A percentile compares a stretch with the other conserved stretches of the same genome.
phyloP scores from a whole-genome alignment of 1,140 invertebrate species.

The Luehdorfia chinensis region DNA sequence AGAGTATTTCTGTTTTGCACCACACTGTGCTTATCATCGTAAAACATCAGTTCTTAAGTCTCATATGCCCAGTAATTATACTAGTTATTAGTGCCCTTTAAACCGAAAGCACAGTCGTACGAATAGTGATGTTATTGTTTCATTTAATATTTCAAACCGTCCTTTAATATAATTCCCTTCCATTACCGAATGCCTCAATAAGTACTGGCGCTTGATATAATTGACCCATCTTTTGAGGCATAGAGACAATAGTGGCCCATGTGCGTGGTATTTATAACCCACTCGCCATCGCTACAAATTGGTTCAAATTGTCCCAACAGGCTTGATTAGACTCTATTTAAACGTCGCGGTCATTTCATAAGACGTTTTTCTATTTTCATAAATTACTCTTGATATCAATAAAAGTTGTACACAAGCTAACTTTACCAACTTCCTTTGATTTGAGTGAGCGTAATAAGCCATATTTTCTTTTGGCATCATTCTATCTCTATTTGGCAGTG shows the following conservation, averaged over 20 bases:
- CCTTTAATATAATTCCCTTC: background rate
- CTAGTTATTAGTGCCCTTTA: too few relatives aligned
- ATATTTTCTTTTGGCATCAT: background rate
- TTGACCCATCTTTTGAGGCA: slow-evolving; percentile 33
- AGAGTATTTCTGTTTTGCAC: too few relatives aligned
- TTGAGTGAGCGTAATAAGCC: background rate
- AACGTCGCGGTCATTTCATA: slow-evolving; percentile 25
- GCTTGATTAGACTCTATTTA: slow-evolving; percentile 55
- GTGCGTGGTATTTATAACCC: slow-evolving; percentile 41
- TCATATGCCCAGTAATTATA: too few relatives aligned
- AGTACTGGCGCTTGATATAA: slow-evolving; percentile 26
- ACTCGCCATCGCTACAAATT: slow-evolving; percentile 46
- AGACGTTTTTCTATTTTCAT: slow-evolving; percentile 21
- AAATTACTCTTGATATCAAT: slow-evolving; percentile 15
- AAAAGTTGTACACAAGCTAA: background rate
- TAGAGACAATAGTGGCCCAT: slow-evolving; percentile 30
- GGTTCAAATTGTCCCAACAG: slow-evolving; percentile 48
- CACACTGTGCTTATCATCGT: too few relatives aligned
- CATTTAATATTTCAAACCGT: too few relatives aligned
- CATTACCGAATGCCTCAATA: background rate
- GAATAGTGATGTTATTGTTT: too few relatives aligned
- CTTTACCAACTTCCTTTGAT: background rate
- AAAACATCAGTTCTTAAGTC: too few relatives aligned
- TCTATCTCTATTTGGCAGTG: background rate
- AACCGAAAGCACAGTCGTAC: too few relatives aligned